Evolutionary conservation across 2,888 invertebrate species (phyloP), one percentile per base, ranked within the genome.

Genomic region (Rutpela maculata): DNA sequence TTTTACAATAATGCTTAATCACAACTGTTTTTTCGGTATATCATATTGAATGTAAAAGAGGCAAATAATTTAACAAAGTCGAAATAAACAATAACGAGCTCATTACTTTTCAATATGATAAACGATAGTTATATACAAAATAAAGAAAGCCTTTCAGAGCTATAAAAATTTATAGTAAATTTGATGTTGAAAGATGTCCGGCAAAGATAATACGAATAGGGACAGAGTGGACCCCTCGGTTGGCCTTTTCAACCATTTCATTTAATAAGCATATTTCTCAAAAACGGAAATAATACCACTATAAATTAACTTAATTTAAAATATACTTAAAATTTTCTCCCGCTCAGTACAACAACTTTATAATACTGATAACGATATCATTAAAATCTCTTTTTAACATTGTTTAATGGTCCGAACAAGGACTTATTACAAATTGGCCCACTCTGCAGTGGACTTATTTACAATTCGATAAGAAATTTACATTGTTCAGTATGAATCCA

Each of bases 1-100:
- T 87, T 88, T 87, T 87, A 87, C 86, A 87, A 87, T 86, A 82
- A 85, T 86, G 73, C 68, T 84, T 85, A 87, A 88, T 88, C 86
- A 88, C 86, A 87, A 87, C 85, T 85, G 83, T 76, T 63, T 74
- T 73, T 70, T 59, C 15, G 69, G 69, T 65, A 71, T 78, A 74
- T 78, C 83, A 81, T 79, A 83, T 78, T 81, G 79, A 83, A 82
- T 74, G 78, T 77, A 74, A 71, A 60, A 35, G 11, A 67, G 63
- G 55, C 35, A 72, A 26, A 31, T 38, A 78, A 77, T 74, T 62
- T 17, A 62, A 56, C 26, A 26, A 63, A 55, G 22, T 70, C 59
- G 38, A 77, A 77, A 77, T 62, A 69, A 74, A 68, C 65, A 62
- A 70, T 55, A n/a, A 55, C 50, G 15, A 50, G 35, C 43, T 31